Percentiles rank a stretch among this genome's conserved stretches.
Evolutionary conservation across 2,888 invertebrate species (phyloP).

Genomic region (Malacosoma neustria): DNA sequence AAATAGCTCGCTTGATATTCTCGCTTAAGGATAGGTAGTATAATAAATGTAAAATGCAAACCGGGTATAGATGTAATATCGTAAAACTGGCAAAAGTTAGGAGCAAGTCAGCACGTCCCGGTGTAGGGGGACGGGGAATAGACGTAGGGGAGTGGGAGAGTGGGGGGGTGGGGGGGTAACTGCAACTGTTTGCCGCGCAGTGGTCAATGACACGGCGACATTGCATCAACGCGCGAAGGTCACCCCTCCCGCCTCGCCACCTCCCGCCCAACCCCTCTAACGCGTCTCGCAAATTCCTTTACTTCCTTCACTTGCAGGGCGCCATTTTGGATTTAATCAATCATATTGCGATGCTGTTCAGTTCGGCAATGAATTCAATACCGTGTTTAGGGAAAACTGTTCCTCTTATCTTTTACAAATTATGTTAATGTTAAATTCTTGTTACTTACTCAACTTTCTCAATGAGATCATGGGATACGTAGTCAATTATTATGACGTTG

Average conservation of each 20-base stretch:
- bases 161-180: conserved; percentile 31
- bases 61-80: conserved; percentile 7
- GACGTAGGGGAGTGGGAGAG: conserved; percentile 29
- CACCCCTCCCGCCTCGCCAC: conserved; percentile 32
- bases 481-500: too few relatives aligned
- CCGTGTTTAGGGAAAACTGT: too few relatives aligned
- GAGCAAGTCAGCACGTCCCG: conserved; percentile 13
- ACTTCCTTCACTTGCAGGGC: conserved; percentile 24
- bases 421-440: too few relatives aligned
- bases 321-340: conserved; percentile 23
- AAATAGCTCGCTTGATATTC: too few relatives aligned
- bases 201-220: conserved; percentile 74
- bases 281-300: conserved; percentile 35
- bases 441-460: too few relatives aligned
- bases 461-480: too few relatives aligned
- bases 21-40: too few relatives aligned
- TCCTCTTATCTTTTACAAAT: too few relatives aligned
- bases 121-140: conserved; percentile 23
- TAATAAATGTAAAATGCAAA: conserved; percentile 1
- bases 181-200: conserved; percentile 40
- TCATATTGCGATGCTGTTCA: background rate
- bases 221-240: conserved; percentile 72
- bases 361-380: too few relatives aligned
- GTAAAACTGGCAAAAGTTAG: conserved; percentile 26
- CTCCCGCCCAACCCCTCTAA: conserved; percentile 28